Evolutionary conservation across 2,113 vertebrate genomes (phyloP), one percentile per base, ranked within the genome.

Genomic region (Smithornis capensis): DNA sequence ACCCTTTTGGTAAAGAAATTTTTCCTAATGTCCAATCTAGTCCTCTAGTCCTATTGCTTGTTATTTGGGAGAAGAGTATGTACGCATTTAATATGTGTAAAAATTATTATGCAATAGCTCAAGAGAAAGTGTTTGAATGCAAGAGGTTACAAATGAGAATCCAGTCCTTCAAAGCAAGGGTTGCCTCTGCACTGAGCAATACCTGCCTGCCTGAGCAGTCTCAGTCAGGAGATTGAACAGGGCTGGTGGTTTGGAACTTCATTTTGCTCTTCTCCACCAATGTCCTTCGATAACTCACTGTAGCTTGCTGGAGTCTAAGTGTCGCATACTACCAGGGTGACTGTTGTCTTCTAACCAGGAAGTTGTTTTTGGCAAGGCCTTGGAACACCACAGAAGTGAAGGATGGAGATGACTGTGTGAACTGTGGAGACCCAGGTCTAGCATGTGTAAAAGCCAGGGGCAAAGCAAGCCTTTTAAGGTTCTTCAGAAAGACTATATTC

Each of bases 401-500:
- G 37, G 14, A 42, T 2, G 5, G 1, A 5, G 5, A 6, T 57
- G 10, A 19, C 23, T 38, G 2, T 50, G 22, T 44, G 37, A 90
- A 68, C 28, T 25, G 31, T 70, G 42, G 38, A 78, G 16, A 27
- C 18, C 28, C 50, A 50, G 19, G 23, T 53, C 40, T 45, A 63
- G 16, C 15, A 11, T n/a, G 6, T 19, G 15, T 63, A 67, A 68
- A 87, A 63, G 19, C 31, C 8, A 44, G 14, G 50, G 29, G 10
- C 14, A 45, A 40, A 70, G 29, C 0, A 0, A 73, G 14, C 10
- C 9, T 52, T 7, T 85, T 5, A 2, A 40, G 9, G 10, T 25
- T 52, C 81, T 77, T 31, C 31, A 69, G 50, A 56, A n/a, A 38
- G 52, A 59, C 8, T 18, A 14, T 52, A 78, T 84, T 50, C 14